phyloP scores from a whole-genome alignment of 2,113 vertebrate genomes.

The Peucedramus taeniatus region DNA sequence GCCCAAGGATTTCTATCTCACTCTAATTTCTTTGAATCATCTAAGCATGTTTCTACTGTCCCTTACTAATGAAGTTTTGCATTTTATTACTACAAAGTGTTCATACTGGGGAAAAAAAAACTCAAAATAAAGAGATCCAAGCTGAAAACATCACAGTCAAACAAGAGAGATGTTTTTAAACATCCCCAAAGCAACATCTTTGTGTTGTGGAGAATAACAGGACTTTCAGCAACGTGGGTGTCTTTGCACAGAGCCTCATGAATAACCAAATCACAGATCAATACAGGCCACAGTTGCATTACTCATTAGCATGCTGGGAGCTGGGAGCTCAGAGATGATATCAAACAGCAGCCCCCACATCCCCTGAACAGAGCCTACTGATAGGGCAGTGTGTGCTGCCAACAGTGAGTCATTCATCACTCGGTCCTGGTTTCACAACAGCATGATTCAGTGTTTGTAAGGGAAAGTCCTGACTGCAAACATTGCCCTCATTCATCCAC shows the following conservation, averaged over 20 bases:
- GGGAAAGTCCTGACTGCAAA: slow-evolving; percentile 26
- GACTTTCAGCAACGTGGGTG: not conserved
- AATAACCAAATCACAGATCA: slow-evolving; percentile 44
- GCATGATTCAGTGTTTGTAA: slow-evolving; percentile 51
- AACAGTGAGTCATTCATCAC: slow-evolving; percentile 61
- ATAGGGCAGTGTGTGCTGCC: slow-evolving; percentile 42
- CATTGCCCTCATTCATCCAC: slow-evolving; percentile 37
- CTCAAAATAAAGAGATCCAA: not conserved
- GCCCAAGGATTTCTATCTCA: not conserved
- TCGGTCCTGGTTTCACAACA: slow-evolving; percentile 7
- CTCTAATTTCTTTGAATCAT: not conserved
- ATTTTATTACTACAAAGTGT: not conserved
- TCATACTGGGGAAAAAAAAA: not conserved
- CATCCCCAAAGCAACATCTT: not conserved
- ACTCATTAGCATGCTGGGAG: slow-evolving; percentile 36
- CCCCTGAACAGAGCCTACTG: slow-evolving; percentile 32
- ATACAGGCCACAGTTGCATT: not conserved
- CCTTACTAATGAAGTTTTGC: not conserved
- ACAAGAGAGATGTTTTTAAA: slow-evolving; percentile 11
- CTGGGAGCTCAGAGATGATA: slow-evolving; percentile 28
- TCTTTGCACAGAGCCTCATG: not conserved
- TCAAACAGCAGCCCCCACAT: slow-evolving; percentile 35
- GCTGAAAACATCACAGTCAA: not conserved
- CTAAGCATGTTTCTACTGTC: not conserved
- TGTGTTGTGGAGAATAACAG: not conserved